Percentiles rank a stretch among this genome's conserved stretches.
Conservation (phyloP, 2,797 vertebrate genomes). For the Spinibarbus caldwelli region DNA sequence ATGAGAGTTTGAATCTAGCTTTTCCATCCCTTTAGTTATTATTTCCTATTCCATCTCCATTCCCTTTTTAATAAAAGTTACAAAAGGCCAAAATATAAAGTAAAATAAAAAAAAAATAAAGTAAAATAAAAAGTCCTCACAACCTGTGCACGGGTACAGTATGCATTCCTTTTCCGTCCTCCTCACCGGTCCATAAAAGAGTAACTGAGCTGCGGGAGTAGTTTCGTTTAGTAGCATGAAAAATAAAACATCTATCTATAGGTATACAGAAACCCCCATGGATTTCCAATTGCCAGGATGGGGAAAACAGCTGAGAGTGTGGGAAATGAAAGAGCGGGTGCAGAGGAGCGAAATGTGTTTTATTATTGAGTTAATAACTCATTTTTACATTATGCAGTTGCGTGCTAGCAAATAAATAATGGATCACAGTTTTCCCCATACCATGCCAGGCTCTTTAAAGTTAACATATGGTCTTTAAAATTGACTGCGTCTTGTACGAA, state of each 20-base stretch:
- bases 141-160: background rate
- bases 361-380: constrained; percentile 72
- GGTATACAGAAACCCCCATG: constrained; percentile 66
- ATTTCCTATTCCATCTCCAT: background rate
- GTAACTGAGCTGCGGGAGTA: constrained; percentile 36
- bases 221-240: constrained; percentile 53
- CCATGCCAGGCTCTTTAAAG: constrained; percentile 61
- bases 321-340: constrained; percentile 65
- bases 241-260: constrained; percentile 64
- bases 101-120: too few relatives aligned
- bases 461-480: constrained; percentile 62
- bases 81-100: background rate
- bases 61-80: background rate
- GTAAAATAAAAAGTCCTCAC: background rate
- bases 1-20: background rate
- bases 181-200: constrained; percentile 18
- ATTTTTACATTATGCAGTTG: constrained; percentile 70
- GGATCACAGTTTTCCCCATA: constrained; percentile 59
- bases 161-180: background rate
- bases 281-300: constrained; percentile 71
- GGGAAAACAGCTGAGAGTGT: constrained; percentile 65
- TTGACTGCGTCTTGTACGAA: constrained; percentile 52
- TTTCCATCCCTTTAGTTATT: background rate
- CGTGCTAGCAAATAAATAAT: constrained; percentile 61
- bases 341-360: constrained; percentile 65